Base-by-base conservation (phyloP, 2,797 vertebrate genomes). In the Pterois miles region DNA sequence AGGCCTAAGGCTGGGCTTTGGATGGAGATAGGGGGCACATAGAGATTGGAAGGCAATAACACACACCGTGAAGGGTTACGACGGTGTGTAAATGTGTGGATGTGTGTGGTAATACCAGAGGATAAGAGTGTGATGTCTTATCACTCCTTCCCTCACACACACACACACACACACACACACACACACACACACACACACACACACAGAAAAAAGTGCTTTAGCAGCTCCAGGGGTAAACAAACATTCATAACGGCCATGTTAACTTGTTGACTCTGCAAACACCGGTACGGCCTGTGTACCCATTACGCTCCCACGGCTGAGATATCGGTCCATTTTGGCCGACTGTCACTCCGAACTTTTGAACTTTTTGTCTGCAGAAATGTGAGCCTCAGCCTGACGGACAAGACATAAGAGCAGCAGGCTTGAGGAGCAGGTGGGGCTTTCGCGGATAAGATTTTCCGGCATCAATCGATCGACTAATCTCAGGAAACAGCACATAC, bases 171-270 rank as follows among this genome's bases (percentile, higher is more conserved):
- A 76, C 62, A 40, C 59, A 43, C 29, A 67, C 16, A 40, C 8
- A 57, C 65, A n/a, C 56, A 52, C 27, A 53, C 36, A 38, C 23
- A 69, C 31, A 74, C 56, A 12, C 29, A 59, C 57, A 38, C 12
- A 38, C 2, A 9, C 64, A 1, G 33, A 54, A 74, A 85, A 92
- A 93, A 93, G 92, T 93, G 93, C 93, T 92, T 91, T 5, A 89
- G 92, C 89, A 91, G 90, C 90, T 92, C 48, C 52, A 16, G 85
- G 92, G 86, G 82, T 91, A 91, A 93, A 91, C 85, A 92, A 90
- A 93, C 88, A 92, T 92, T 93, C 89, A 88, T 77, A 90, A 90
- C 73, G 71, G 89, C 76, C 85, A 89, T 80, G 88, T 93, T 70
- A 87, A 89, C 80, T 65, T 80, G 74, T 88, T 84, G 81, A 67